These are phyloP conservation scores for Ptychodera flava DNA, from an alignment of 35 echinoderm and acorn worm genomes.

Conservation along the genomic window DNA sequence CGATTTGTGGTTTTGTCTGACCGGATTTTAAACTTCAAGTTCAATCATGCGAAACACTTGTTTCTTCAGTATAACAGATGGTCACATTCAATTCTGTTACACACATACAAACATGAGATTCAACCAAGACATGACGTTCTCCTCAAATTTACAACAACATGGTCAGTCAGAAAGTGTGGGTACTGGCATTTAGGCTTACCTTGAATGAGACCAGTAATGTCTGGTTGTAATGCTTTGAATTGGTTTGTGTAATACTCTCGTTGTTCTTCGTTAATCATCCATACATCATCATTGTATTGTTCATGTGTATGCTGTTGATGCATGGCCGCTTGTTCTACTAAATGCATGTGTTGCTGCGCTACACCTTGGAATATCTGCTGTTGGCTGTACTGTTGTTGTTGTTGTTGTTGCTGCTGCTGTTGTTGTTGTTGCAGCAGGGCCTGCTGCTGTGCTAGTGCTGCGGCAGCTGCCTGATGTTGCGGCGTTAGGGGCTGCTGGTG, in stretches of 20 bases:
- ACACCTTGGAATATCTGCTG: not conserved
- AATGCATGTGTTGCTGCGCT: not conserved
- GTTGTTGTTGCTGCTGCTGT: not conserved
- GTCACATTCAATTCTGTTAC: no score
- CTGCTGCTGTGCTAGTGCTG: not conserved
- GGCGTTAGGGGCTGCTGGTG: no score
- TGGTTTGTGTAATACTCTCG: conserved; percentile 79
- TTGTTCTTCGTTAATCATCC: conserved; percentile 78
- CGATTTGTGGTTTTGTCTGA: no score
- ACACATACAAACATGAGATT: no score
- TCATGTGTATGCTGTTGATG: not conserved
- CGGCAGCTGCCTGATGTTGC: no score
- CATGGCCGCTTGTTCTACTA: not conserved
- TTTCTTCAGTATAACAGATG: no score
- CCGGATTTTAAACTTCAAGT: no score
- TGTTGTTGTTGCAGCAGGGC: not conserved
- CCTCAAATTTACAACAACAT: no score
- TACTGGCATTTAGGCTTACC: no score
- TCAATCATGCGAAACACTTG: no score
- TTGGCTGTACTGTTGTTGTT: not conserved
- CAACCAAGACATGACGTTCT: no score
- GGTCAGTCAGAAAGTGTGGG: no score
- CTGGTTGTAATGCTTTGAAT: conserved; percentile 77
- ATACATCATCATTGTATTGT: conserved; percentile 56
- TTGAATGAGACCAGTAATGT: conserved; percentile 58